A percentile compares a stretch with the other conserved stretches of the same genome.
Evolutionary conservation across 2,113 vertebrate genomes (phyloP).

Genomic region (Jacana jacana): DNA sequence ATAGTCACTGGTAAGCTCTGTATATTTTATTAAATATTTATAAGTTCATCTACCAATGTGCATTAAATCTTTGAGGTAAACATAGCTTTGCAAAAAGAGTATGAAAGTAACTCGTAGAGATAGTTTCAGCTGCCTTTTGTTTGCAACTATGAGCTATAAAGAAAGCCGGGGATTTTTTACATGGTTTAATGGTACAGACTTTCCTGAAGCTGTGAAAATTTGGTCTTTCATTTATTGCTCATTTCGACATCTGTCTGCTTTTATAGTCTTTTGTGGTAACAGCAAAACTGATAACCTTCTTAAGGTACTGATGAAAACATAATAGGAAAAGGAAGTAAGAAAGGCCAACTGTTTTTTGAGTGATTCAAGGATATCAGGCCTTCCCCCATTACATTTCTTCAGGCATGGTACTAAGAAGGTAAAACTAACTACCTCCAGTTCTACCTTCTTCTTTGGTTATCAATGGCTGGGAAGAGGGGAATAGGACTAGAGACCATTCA

Average conservation of each 20-base stretch:
- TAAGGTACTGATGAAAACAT: not conserved
- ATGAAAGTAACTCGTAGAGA: not conserved
- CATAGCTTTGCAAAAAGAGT: not conserved
- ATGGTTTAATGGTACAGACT: not conserved
- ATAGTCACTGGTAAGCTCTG: not conserved
- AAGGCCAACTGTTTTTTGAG: not conserved
- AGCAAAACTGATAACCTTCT: not conserved
- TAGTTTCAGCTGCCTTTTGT: not conserved
- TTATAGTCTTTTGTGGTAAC: not conserved
- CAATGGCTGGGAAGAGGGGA: not conserved
- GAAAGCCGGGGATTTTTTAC: not conserved
- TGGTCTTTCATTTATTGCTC: not conserved
- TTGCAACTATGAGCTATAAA: not conserved
- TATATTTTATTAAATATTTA: not conserved
- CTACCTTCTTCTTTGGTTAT: not conserved
- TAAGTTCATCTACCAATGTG: not conserved
- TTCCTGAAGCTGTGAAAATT: not conserved
- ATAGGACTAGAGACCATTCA: not conserved
- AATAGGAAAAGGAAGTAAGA: not conserved
- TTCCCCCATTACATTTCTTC: not conserved
- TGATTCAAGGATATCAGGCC: not conserved
- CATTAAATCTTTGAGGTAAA: not conserved
- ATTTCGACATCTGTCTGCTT: not conserved
- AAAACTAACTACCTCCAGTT: not conserved
- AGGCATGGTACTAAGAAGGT: not conserved